Conservation (phyloP, 1,140 invertebrate genomes). For the Drosophila nikananu region DNA sequence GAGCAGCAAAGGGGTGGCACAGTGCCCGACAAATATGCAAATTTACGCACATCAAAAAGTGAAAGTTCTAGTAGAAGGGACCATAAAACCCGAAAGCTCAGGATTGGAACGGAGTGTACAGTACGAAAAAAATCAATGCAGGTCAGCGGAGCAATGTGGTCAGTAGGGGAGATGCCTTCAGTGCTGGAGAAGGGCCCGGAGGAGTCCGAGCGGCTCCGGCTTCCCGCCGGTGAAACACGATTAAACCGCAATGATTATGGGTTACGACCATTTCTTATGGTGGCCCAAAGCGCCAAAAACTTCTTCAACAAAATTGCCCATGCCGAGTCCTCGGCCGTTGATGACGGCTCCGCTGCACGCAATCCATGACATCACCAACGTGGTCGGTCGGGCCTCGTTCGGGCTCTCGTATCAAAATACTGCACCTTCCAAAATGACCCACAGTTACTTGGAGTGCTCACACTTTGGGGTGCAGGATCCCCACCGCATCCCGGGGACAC, state of each 20-base stretch:
- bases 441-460: constrained; percentile 48
- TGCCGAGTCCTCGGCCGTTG: constrained; percentile 49
- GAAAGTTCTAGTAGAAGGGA: constrained; percentile 47
- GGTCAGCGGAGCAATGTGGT: constrained; percentile 45
- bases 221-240: constrained; percentile 49
- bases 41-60: constrained; percentile 71
- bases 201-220: constrained; percentile 1
- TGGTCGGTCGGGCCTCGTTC: constrained; percentile 12
- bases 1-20: constrained; percentile 6
- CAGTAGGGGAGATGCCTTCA: constrained; percentile 15
- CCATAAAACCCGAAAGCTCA: constrained; percentile 55
- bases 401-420: constrained; percentile 30
- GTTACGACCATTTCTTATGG: constrained; percentile 64
- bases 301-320: constrained; percentile 46
- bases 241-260: constrained; percentile 71
- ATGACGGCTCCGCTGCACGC: constrained; percentile 77
- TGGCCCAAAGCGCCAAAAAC: constrained; percentile 51
- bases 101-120: constrained; percentile 20
- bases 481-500: constrained; percentile 2
- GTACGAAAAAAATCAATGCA: constrained; percentile 69
- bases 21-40: constrained; percentile 60
- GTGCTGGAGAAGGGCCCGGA: not conserved
- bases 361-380: constrained; percentile 81
- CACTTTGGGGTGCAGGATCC: not conserved
- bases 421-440: constrained; percentile 23